phyloP scores from a whole-genome alignment of 2,797 vertebrate species.

The Leptodactylus fallax region DNA sequence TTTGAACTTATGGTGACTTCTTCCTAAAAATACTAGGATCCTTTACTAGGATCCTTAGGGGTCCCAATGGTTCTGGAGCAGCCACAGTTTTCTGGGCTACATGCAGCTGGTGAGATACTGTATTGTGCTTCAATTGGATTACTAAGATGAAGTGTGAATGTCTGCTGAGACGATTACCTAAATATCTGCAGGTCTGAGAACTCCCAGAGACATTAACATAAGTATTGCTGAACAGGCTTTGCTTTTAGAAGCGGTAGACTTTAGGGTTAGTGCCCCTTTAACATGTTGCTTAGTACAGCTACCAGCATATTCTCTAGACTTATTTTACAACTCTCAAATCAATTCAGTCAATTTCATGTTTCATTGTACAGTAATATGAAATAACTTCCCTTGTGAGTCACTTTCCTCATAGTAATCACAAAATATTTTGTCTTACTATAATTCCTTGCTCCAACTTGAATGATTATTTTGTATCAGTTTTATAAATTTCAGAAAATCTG shows the following conservation, averaged over 20 bases:
- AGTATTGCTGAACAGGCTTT: background rate
- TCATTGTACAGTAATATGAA: conserved; percentile 1
- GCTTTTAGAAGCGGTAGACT: background rate
- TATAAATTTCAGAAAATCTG: background rate
- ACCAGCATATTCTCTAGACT: background rate
- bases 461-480: background rate
- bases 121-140: background rate
- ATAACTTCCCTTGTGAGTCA: conserved; percentile 6
- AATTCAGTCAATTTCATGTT: conserved; percentile 24
- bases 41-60: background rate
- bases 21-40: background rate
- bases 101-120: background rate
- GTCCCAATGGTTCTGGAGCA: background rate
- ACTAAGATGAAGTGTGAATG: background rate
- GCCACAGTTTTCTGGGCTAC: background rate
- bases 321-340: conserved; percentile 3
- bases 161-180: background rate
- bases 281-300: background rate
- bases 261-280: background rate
- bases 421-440: background rate
- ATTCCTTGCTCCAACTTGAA: background rate
- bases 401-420: background rate
- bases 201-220: background rate
- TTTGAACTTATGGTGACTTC: background rate
- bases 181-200: background rate